Percentiles rank a stretch among this genome's conserved stretches.
phyloP scores from a whole-genome alignment of 2,113 vertebrate species.

The Hystrix cristata region DNA sequence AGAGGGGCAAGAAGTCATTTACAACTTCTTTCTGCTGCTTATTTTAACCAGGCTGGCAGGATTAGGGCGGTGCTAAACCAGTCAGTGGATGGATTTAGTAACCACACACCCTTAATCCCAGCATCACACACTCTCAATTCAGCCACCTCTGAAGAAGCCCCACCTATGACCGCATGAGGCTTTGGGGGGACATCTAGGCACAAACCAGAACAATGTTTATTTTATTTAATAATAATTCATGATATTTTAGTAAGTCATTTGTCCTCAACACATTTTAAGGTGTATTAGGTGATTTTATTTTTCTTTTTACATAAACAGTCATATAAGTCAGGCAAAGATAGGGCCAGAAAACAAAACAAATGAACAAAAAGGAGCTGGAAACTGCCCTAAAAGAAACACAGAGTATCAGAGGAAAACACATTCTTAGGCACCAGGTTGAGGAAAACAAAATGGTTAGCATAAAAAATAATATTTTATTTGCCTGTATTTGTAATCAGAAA shows the following conservation, averaged over 20 bases:
- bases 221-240: constrained; percentile 1
- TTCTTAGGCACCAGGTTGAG: background rate
- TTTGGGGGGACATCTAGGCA: too few relatives aligned
- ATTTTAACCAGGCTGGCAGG: too few relatives aligned
- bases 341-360: background rate
- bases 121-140: too few relatives aligned
- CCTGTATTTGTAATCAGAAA: background rate
- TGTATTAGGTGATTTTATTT: background rate
- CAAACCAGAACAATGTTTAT: background rate
- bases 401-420: background rate
- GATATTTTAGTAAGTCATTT: constrained; percentile 28
- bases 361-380: background rate
- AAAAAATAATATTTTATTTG: background rate
- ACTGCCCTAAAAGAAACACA: background rate
- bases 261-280: constrained; percentile 9
- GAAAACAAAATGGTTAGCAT: background rate
- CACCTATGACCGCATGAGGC: too few relatives aligned
- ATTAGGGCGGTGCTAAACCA: too few relatives aligned
- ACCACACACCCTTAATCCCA: too few relatives aligned
- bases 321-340: background rate
- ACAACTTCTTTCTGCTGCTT: too few relatives aligned
- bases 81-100: too few relatives aligned
- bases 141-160: too few relatives aligned
- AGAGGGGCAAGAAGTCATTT: too few relatives aligned
- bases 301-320: background rate